Evolutionary conservation across 2,888 invertebrate species (phyloP), one percentile per base, ranked within the genome.

Genomic region (Caenorhabditis angaria): DNA sequence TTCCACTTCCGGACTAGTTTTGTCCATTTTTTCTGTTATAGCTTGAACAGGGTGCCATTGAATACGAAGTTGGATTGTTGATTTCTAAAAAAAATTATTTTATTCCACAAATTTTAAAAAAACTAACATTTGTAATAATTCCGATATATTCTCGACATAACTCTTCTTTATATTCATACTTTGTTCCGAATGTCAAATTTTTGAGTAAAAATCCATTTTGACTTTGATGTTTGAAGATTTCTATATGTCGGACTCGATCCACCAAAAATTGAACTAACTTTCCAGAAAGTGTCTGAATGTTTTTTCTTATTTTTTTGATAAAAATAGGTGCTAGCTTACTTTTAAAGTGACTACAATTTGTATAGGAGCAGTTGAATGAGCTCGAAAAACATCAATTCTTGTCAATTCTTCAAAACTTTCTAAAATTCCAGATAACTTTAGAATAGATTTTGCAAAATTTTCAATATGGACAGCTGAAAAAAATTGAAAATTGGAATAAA

Each of bases 141-240:
- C 78, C 65, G 8, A 77, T 66, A 60, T 70, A 78, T 22, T 81
- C 81, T 62, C 85, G 70, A 66, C 85, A 87, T 18, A 86, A 80
- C 53, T 87, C 86, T 48, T 86, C 86, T 56, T 86, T 86, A 58
- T 81, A 76, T 25, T 86, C 86, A 25, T 84, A 76, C 25, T 65
- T 72, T 4, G 80, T 63, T 22, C 86, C 85, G 57, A 80, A 80
- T 24, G 65, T 55, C 48, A 68, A n/a, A 55, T 65, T 51, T 48
- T 62, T 65, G 8, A 83, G 61, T 22, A 64, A 24, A 48, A 65
- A 76, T 27, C 79, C 75, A 48, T 60, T 62, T 20, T 72, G 61
- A 28, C 65, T 61, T 24, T 29, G 20, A 32, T 64, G 53, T 4
- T 41, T 27, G 35, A 65, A 65, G 22, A 61, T 25, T 63, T 65